Evolutionary conservation across 2,113 vertebrate species (phyloP), one percentile per base, ranked within the genome.

Genomic region (Morone chrysops): DNA sequence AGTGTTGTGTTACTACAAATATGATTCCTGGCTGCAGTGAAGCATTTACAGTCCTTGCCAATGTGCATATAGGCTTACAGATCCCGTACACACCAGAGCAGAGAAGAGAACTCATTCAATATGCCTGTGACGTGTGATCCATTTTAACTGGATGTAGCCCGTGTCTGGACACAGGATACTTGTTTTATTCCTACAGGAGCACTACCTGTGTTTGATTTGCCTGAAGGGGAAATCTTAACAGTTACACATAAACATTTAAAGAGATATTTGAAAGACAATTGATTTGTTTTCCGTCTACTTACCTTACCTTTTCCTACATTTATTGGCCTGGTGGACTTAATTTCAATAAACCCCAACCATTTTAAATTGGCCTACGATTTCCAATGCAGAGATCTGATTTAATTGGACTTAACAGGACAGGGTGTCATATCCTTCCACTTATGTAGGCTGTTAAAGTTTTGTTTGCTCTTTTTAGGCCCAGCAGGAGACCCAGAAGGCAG

Each of bases 401-500:
- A 25, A 63, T 45, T 40, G 18, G 25, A 9, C 40, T 53, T 8
- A 63, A 56, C 45, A 60, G 41, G 56, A 16, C 12, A 14, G 8
- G 10, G 0, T 20, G 62, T 75, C 45, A 4, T n/a, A 5, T 31
- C 31, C 31, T 0, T 78, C 14, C 12, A 12, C 51, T 25, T 45
- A 5, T 70, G 48, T 18, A 12, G 7, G 6, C 53, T 69, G 22
- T 86, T 67, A 82, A 82, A 69, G 67, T 22, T 85, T 47, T 70
- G 53, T 74, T 40, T 74, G 36, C 81, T 85, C 74, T 78, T 79
- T 12, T 56, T 83, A 98, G 98, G 98, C 97, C 0, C 98, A 99
- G 92, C 97, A 98, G 93, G 97, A 99, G 94, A 98, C 98, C 0
- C 98, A 99, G 95, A 96, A 96, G 85, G 98, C 97, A 0, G 98